Conservation (phyloP, 2,113 vertebrate genomes). For the Ranitomeya imitator region DNA sequence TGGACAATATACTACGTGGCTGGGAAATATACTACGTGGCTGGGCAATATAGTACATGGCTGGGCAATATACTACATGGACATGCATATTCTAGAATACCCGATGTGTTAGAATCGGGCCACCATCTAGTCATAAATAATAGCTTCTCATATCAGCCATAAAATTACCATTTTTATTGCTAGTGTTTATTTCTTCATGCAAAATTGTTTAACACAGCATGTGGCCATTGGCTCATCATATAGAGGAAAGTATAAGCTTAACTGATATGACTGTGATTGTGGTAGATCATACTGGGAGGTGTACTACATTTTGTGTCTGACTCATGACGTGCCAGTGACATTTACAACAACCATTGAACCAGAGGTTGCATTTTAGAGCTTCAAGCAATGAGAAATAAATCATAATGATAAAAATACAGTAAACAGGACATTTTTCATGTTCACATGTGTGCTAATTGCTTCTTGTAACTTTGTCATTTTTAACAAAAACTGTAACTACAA, state of each 20-base stretch:
- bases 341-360: not conserved
- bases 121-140: too few relatives aligned
- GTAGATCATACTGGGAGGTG: not conserved
- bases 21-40: too few relatives aligned
- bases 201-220: constrained; percentile 14
- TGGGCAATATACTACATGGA: too few relatives aligned
- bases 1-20: too few relatives aligned
- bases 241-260: not conserved
- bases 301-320: not conserved
- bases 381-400: not conserved
- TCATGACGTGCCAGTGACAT: not conserved
- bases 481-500: too few relatives aligned
- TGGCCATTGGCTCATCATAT: not conserved
- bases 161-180: not conserved
- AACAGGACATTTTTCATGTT: too few relatives aligned
- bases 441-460: too few relatives aligned
- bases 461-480: too few relatives aligned
- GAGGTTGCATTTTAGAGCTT: not conserved
- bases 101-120: too few relatives aligned
- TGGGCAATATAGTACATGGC: too few relatives aligned
- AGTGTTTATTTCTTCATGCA: not conserved
- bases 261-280: not conserved
- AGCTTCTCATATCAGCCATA: not conserved
- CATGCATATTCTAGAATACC: too few relatives aligned
- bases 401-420: not conserved